Evolutionary conservation across 2,113 vertebrate species (phyloP).

Genomic region (Dasypus novemcinctus): DNA sequence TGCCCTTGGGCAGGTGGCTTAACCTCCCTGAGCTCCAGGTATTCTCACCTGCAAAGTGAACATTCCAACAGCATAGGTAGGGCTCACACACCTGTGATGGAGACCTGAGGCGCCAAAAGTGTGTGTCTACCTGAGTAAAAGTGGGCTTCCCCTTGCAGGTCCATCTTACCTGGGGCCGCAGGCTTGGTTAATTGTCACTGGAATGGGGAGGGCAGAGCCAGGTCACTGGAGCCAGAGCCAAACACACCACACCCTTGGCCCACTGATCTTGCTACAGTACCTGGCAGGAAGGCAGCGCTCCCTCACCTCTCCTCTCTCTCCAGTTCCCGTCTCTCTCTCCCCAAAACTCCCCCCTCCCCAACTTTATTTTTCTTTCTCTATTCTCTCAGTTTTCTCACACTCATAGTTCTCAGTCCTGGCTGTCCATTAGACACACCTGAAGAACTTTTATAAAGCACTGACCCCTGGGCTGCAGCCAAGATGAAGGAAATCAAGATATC

Average conservation of each 20-base stretch:
- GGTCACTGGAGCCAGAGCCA: neutral
- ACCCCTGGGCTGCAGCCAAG: neutral
- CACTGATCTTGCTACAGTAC: neutral
- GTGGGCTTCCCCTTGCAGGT: neutral
- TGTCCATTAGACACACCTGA: neutral
- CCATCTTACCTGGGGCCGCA: too few species aligned
- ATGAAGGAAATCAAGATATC: neutral
- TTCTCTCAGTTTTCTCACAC: neutral
- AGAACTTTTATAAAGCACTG: neutral
- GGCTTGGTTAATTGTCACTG: neutral
- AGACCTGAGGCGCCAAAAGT: rapidly evolving
- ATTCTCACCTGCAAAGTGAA: neutral
- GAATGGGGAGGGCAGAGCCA: neutral
- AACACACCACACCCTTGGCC: neutral
- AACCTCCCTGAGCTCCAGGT: neutral
- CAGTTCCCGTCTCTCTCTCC: neutral
- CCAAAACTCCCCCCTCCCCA: neutral
- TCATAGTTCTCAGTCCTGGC: neutral
- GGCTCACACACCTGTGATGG: neutral
- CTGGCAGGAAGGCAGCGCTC: neutral
- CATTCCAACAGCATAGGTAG: rapidly evolving
- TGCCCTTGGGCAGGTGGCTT: neutral
- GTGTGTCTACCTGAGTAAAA: rapidly evolving
- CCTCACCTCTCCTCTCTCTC: neutral
- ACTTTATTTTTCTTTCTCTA: neutral